Evolutionary conservation across 2,888 invertebrate species (phyloP), one percentile per base, ranked within the genome.

Genomic region (Clivina fossor): DNA sequence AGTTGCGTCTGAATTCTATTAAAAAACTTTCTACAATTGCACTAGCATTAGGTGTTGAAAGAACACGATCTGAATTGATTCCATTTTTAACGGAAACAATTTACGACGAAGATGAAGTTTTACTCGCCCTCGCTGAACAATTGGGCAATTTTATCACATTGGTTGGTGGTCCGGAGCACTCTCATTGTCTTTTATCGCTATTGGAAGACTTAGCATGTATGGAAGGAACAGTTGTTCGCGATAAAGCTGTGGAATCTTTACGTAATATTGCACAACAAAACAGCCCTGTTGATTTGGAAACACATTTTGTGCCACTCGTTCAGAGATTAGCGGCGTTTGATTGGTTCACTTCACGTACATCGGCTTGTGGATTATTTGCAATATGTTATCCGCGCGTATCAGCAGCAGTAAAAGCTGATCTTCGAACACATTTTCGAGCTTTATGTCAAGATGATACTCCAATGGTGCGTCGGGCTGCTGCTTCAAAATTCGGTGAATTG

Each of bases 81-180:
- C 99, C 98, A n/a, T 99, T 99, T 78, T 76, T 94, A 61, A 93
- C 94, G 59, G 99, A 99, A 74, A 98, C 99, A 2, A 98, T 99
- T 69, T 99, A 99, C 73, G 99, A 99, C 78, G 99, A 99, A 76
- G 99, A 99, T 77, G 99, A 99, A 78, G 99, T 99, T 7, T 78
- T 99, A 13, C 76, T 99, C 67, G 99, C 98, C 1, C 79, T 99
- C 61, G 99, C 99, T 15, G 98, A 99, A 74, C 99, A 99, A 75
- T 80, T 99, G 61, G 99, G 99, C 68, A 88, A 86, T 69, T 99
- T 99, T 74, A 96, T 96, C 61, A 89, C 82, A 63, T 80, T 99
- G 57, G 97, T 99, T 50, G 99, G 99, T 47, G 99, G 99, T 0
- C 88, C 96, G 2, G 98, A 99, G 70, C 90, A 84, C 73, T 98